Conservation (phyloP, 2,797 vertebrate species). For the Trichosurus vulpecula region DNA sequence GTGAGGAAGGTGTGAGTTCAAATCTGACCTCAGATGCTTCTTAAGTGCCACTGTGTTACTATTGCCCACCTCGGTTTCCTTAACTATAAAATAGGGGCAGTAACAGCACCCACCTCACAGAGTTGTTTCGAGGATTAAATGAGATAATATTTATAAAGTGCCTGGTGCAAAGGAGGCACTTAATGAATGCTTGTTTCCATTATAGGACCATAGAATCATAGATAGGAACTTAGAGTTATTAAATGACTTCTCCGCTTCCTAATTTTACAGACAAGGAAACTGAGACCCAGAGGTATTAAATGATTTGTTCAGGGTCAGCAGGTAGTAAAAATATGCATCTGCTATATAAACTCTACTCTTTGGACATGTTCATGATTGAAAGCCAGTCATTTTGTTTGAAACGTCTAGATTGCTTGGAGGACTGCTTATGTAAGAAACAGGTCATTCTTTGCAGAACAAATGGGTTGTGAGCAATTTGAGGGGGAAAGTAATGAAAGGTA, state of each 20-base stretch:
- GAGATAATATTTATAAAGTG: no score
- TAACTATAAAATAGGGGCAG: not conserved
- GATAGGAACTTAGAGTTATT: not conserved
- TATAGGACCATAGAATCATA: not conserved
- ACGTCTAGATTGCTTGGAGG: not conserved
- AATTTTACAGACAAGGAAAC: conserved; percentile 17
- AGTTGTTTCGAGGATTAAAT: not conserved
- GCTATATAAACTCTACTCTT: not conserved
- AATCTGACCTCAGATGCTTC: no score
- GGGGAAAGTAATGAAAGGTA: conserved; percentile 10
- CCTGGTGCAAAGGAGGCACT: not conserved
- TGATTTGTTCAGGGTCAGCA: not conserved
- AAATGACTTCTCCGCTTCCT: not conserved
- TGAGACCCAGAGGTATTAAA: conserved; percentile 15
- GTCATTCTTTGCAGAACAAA: not conserved
- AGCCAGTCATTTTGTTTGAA: not conserved
- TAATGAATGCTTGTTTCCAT: not conserved
- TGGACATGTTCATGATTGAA: not conserved
- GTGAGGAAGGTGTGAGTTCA: no score
- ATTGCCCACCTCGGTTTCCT: no score
- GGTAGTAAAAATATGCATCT: not conserved
- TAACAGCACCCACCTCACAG: not conserved
- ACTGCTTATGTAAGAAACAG: not conserved
- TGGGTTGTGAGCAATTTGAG: not conserved
- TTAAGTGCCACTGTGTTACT: no score